Percentiles rank a stretch among this genome's conserved stretches.
phyloP scores from a whole-genome alignment of 2,888 invertebrate genomes.

The Tolmerus cingulatus region DNA sequence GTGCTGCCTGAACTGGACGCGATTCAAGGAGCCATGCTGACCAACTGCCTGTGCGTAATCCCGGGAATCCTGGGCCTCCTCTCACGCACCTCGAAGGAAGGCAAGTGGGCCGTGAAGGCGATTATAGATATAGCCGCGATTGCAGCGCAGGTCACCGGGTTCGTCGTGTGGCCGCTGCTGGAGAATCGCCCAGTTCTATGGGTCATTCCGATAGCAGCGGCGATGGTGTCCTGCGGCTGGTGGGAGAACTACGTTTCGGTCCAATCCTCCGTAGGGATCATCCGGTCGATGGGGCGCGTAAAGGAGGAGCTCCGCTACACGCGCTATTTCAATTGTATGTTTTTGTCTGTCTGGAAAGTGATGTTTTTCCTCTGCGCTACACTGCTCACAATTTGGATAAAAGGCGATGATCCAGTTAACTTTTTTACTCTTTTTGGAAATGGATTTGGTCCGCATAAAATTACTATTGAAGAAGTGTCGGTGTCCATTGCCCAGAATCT shows the following conservation, averaged over 20 bases:
- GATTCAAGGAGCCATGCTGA: conserved; percentile 94
- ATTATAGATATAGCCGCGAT: conserved; percentile 86
- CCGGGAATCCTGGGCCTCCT: conserved; percentile 78
- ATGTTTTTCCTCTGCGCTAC: conserved; percentile 78
- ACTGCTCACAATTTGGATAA: conserved; percentile 75
- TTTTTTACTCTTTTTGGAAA: conserved; percentile 78
- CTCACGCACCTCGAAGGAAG: conserved; percentile 83
- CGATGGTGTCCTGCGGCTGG: conserved; percentile 92
- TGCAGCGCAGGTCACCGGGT: conserved; percentile 87
- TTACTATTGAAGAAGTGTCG: conserved; percentile 74
- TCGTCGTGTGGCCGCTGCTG: conserved; percentile 90
- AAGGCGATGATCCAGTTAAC: conserved; percentile 78
- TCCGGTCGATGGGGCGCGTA: conserved; percentile 77
- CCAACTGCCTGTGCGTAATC: conserved; percentile 92
- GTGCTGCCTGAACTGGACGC: conserved; percentile 93
- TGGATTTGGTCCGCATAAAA: conserved; percentile 81
- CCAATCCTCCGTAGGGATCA: conserved; percentile 77
- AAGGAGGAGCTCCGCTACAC: conserved; percentile 81
- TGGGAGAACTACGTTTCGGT: conserved; percentile 97
- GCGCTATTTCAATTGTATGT: conserved; percentile 89
- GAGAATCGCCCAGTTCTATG: conserved; percentile 79
- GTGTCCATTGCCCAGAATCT: conserved; percentile 60
- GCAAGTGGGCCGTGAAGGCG: conserved; percentile 78
- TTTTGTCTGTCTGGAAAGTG: conserved; percentile 93
- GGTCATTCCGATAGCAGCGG: conserved; percentile 84